These are phyloP conservation scores for Gobionotothen gibberifrons DNA, from an alignment of 2,797 vertebrate species.

Conservation along the genomic window DNA sequence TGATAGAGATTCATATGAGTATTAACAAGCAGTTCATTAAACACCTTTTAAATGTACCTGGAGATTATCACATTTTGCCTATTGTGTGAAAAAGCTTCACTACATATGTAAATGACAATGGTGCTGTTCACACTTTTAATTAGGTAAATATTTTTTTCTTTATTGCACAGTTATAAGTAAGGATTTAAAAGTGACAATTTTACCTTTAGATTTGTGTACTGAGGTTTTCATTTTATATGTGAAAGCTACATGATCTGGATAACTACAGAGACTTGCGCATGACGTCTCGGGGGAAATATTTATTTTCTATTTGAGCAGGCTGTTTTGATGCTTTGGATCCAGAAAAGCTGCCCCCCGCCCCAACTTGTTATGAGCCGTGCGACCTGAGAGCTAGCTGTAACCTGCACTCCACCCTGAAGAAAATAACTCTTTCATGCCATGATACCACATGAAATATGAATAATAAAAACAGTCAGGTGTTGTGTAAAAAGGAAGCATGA, in stretches of 20 bases:
- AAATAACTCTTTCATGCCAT: slow-evolving; percentile 76
- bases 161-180: slow-evolving; percentile 53
- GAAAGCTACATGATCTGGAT: slow-evolving; percentile 33
- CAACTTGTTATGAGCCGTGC: slow-evolving; percentile 59
- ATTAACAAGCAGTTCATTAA: slow-evolving; percentile 78
- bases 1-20: slow-evolving; percentile 53
- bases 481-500: slow-evolving; percentile 71
- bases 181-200: slow-evolving; percentile 66
- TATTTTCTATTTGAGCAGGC: slow-evolving; percentile 56
- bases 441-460: slow-evolving; percentile 81
- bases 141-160: slow-evolving; percentile 67
- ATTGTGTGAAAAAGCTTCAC: slow-evolving; percentile 77
- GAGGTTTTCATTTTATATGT: slow-evolving; percentile 41
- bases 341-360: slow-evolving; percentile 43
- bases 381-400: slow-evolving; percentile 66
- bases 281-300: slow-evolving; percentile 57
- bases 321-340: slow-evolving; percentile 76
- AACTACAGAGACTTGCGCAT: slow-evolving; percentile 21
- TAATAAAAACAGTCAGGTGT: slow-evolving; percentile 72
- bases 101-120: slow-evolving; percentile 70
- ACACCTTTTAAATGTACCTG: slow-evolving; percentile 82
- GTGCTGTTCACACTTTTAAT: slow-evolving; percentile 85
- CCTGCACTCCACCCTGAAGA: slow-evolving; percentile 67
- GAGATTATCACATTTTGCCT: slow-evolving; percentile 72
- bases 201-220: slow-evolving; percentile 31